Base-by-base conservation (phyloP, 2,888 invertebrate genomes). In the Tridacna gigas region DNA sequence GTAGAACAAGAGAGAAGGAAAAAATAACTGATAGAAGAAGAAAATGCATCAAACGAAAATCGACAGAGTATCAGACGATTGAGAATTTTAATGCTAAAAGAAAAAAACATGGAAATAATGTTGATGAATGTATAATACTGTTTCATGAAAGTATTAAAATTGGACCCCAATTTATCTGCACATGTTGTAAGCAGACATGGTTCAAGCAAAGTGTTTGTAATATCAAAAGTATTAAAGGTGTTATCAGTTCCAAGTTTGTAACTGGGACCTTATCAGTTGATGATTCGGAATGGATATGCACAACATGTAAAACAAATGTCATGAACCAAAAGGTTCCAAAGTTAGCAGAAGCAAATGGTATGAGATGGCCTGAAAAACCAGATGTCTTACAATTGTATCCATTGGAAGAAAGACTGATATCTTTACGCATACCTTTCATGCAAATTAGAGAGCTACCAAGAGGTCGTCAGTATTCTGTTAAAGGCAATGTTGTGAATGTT, bases 401-500 rank as follows among this genome's bases (percentile, higher is more conserved):
- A 56, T 48, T 66, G 22, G 65, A 76, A 76, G 76, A 76, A 28
- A 37, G 76, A n/a, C 56, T 76, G 15, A 45, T 76, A 47, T 22
- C 76, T 7, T 74, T 61, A 63, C 56, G 74, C 75, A 82, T 84
- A 81, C 66, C 66, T 74, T 12, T 86, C 82, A 66, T 66, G 66
- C 66, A 66, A 66, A 69, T 75, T 80, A 47, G 80, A 77, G 47
- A 71, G 22, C 37, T 48, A 65, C 66, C 82, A 20, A 79, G 77
- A 80, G 87, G 89, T 18, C 66, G 66, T 66, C 66, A 66, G 26
- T 66, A 28, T 26, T 66, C 66, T 18, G 66, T 66, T 3, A 66
- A 66, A 80, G 66, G 66, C 18, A 88, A 88, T 74, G 71, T 79
- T 26, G 60, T 89, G 7, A 86, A 88, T 86, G 85, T 86, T 18